Evolutionary conservation across 2,113 vertebrate species (phyloP).

Genomic region (Halcyon malimbica): DNA sequence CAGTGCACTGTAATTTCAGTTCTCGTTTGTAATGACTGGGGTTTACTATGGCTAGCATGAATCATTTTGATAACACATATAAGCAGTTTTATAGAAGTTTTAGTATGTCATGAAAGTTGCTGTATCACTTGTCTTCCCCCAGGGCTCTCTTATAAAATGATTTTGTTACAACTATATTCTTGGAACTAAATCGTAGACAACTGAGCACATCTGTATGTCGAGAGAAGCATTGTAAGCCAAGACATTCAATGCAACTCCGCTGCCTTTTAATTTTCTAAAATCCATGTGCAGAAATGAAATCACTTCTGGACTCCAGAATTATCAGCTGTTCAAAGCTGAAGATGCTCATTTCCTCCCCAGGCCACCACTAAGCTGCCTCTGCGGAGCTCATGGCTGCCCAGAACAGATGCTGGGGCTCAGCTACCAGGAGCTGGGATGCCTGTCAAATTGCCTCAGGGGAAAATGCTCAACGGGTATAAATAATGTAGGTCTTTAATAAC

Average conservation of each 20-base stretch:
- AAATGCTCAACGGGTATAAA: background rate
- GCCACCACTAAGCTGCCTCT: fast-evolving
- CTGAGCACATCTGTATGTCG: background rate
- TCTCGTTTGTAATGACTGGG: background rate
- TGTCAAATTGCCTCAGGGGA: background rate
- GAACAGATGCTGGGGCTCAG: background rate
- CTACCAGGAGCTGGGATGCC: background rate
- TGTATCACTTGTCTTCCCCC: background rate
- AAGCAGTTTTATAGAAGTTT: slow-evolving; percentile 49
- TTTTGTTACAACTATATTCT: background rate
- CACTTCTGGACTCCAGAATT: background rate
- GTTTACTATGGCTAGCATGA: slow-evolving; percentile 14
- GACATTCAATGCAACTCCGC: background rate
- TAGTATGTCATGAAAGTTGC: slow-evolving; percentile 19
- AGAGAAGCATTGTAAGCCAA: background rate
- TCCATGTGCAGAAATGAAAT: background rate
- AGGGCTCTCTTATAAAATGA: background rate
- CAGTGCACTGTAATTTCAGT: background rate
- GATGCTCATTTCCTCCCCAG: background rate
- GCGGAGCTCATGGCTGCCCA: background rate
- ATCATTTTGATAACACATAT: slow-evolving; percentile 48
- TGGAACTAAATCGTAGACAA: background rate
- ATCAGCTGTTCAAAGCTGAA: background rate
- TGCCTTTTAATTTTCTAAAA: background rate
- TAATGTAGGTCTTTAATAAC: background rate